phyloP scores from a whole-genome alignment of 2,113 vertebrate genomes.

The Nesoenas mayeri region DNA sequence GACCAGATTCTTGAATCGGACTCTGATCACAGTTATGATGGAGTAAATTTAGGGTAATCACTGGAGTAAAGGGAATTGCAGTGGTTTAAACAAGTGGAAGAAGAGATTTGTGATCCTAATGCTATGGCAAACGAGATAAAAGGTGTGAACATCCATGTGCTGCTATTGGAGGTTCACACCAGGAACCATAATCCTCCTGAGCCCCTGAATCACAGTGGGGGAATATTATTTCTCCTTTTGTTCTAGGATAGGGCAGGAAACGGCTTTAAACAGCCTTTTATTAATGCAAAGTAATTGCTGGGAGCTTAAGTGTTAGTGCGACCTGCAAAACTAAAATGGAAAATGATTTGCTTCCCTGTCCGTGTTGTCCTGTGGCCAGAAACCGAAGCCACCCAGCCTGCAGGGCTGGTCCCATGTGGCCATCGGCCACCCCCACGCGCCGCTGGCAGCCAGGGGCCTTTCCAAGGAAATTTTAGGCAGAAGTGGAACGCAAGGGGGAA shows the following conservation, averaged over 20 bases:
- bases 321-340: neutral
- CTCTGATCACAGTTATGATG: neutral
- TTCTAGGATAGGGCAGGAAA: neutral
- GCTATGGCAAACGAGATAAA: neutral
- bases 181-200: neutral
- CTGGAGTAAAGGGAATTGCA: neutral
- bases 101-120: neutral
- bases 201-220: neutral
- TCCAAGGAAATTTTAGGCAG: neutral
- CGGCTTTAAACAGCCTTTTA: neutral
- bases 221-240: neutral
- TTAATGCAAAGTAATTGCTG: neutral
- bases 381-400: neutral
- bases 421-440: neutral
- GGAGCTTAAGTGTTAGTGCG: neutral
- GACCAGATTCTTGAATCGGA: neutral
- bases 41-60: neutral
- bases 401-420: neutral
- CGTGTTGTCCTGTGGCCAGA: neutral
- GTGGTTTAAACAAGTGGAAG: neutral
- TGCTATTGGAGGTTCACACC: neutral
- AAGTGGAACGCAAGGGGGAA: slow-evolving; percentile 2
- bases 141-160: neutral
- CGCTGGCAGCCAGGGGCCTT: neutral
- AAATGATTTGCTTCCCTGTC: neutral